Conservation (phyloP, 2,888 invertebrate genomes). For the Platycnemis pennipes region DNA sequence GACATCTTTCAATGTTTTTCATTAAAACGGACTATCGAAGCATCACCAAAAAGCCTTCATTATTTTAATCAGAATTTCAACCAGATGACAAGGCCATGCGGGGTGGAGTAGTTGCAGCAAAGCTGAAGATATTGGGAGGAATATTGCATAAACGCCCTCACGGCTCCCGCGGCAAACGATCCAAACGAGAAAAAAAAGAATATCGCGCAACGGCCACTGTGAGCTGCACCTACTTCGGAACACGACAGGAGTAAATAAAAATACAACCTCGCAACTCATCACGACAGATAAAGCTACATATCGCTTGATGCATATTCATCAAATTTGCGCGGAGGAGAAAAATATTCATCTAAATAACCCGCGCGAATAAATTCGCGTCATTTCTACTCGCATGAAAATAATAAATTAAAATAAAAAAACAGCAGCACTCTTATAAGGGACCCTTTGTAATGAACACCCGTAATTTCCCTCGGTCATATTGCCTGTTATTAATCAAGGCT, state of each 20-base stretch:
- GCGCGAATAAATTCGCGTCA: neutral
- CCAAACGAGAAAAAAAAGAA: neutral
- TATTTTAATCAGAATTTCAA: neutral
- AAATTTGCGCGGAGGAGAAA: neutral
- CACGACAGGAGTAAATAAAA: neutral
- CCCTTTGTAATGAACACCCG: neutral
- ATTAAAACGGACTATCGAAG: neutral
- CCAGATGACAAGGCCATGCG: neutral
- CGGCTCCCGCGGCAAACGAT: neutral
- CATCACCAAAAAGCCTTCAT: neutral
- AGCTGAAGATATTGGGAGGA: neutral
- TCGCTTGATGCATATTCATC: neutral
- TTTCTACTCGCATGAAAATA: neutral
- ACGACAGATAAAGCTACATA: neutral
- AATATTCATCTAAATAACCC: neutral
- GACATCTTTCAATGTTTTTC: neutral
- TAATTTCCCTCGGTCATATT: neutral
- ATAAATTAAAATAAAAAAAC: neutral
- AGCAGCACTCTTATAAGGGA: neutral
- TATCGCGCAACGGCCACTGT: neutral
- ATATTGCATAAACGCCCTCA: neutral
- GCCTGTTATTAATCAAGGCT: neutral
- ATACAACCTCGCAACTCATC: neutral
- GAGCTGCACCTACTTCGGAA: neutral
- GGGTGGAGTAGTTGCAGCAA: neutral